Base-by-base conservation (phyloP, 2,888 invertebrate species). In the Entomobrya multifasciata region DNA sequence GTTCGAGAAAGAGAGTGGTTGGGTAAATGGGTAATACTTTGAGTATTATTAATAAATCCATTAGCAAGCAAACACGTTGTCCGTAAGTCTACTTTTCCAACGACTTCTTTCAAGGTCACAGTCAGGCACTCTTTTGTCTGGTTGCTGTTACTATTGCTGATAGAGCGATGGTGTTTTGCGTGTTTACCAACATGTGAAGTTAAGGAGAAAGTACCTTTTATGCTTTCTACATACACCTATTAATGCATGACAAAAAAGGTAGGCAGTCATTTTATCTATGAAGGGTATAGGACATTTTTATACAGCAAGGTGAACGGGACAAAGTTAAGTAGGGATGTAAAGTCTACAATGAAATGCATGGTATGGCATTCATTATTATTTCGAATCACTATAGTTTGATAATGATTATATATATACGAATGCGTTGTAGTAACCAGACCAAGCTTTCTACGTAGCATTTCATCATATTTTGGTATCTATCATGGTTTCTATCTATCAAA, bases 91-190 rank as follows among this genome's bases (percentile, higher is more conserved):
- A 70, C 74, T 11, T 36, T 36, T 6, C 27, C 74, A 76, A 76
- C 36, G 74, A 76, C 74, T 76, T 76, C 55, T 76, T 76, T 76
- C 74, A 76, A 76, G 74, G 74, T 76, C 74, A 76, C 30, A 74
- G 30, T 20, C 74, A 74, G 49, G 52, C 70, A 72, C 49, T 49
- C 52, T 17, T 27, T 76, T 55, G 74, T 76, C 74, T 55, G 55
- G 52, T 8, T 52, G 36, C 36, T 27, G 47, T 72, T 6, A 30
- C 41, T 3, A n/a, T 20, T 25, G 22, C n/a, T 11, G 36, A 11
- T 65, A n/a, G 57, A 36, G 65, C 10, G 15, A 20, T 25, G 6
- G 57, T 13, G 57, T 49, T 49, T 49, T 36, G 36, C 36, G 36
- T 36, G 36, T 36, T 36, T 36, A 36, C 36, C 36, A 36, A 36